Percentiles rank a stretch among this genome's conserved stretches.
phyloP scores from a whole-genome alignment of 2,113 vertebrate species.

The Strix uralensis region DNA sequence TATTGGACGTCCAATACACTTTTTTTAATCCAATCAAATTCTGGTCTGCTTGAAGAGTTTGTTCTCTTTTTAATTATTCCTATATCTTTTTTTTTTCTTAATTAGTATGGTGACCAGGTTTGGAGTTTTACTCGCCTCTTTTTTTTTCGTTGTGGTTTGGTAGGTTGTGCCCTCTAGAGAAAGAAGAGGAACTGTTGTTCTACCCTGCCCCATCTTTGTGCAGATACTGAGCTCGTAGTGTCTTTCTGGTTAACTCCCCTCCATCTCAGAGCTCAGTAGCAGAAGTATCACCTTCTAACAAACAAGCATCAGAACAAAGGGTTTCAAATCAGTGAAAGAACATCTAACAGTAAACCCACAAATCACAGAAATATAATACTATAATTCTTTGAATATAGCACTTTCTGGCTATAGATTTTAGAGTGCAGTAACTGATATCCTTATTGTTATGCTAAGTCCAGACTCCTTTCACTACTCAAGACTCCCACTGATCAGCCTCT shows the following conservation, averaged over 20 bases:
- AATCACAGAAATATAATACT: neutral
- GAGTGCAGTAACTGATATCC: neutral
- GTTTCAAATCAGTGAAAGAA: neutral
- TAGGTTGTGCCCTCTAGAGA: neutral
- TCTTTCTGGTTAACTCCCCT: neutral
- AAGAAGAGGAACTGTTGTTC: neutral
- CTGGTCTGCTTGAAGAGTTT: constrained; percentile 66
- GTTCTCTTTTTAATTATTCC: neutral
- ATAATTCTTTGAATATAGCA: neutral
- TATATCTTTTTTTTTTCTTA: neutral
- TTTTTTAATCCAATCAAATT: constrained; percentile 80
- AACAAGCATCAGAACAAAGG: neutral
- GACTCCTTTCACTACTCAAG: neutral
- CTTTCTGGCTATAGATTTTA: neutral
- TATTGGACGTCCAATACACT: constrained; percentile 84
- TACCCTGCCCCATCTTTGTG: neutral
- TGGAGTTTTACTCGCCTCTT: neutral
- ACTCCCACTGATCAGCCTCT: rapidly evolving
- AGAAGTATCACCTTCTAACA: neutral
- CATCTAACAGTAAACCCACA: neutral
- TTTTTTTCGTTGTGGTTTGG: neutral
- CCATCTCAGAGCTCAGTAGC: neutral
- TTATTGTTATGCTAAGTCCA: too few relatives aligned
- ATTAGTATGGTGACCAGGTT: neutral
- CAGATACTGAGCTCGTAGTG: neutral